Conservation (phyloP, 2,797 vertebrate genomes). For the Oreochromis mossambicus region DNA sequence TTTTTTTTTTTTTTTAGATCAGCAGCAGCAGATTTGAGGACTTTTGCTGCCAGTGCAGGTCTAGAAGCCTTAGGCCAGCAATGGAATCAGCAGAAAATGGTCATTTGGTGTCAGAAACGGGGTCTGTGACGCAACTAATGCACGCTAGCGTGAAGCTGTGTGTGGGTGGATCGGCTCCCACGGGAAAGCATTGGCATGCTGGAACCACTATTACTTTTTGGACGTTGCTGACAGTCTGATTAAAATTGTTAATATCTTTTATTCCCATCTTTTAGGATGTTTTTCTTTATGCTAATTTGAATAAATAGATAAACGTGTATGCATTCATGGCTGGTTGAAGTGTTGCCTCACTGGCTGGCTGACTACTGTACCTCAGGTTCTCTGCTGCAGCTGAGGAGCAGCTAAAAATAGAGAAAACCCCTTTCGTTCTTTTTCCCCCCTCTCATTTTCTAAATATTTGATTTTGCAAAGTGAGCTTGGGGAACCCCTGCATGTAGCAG, state of each 20-base stretch:
- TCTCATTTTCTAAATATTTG: conserved; percentile 54
- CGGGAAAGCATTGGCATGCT: neutral
- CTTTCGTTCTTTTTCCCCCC: neutral
- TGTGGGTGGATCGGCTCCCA: neutral
- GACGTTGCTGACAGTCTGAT: neutral
- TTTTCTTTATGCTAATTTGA: neutral
- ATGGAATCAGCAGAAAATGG: conserved; percentile 51
- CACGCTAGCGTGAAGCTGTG: neutral
- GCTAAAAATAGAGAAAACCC: conserved; percentile 37
- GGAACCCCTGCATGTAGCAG: conserved; percentile 31
- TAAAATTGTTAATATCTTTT: neutral
- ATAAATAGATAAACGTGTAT: neutral
- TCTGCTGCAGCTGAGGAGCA: neutral
- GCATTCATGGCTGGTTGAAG: neutral
- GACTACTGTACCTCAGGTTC: neutral
- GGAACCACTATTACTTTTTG: neutral
- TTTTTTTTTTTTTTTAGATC: neutral
- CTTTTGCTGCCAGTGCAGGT: conserved; percentile 35
- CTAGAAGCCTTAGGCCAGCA: conserved; percentile 39
- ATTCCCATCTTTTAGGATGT: neutral
- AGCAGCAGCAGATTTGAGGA: conserved; percentile 35
- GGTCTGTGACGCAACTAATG: conserved; percentile 11
- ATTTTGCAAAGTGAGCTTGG: conserved; percentile 34
- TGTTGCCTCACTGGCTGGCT: neutral
- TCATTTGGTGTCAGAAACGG: conserved; percentile 5